These are phyloP conservation scores for Choristoneura rosaceana DNA, from an alignment of 2,888 invertebrate genomes.

Conservation along the genomic window DNA sequence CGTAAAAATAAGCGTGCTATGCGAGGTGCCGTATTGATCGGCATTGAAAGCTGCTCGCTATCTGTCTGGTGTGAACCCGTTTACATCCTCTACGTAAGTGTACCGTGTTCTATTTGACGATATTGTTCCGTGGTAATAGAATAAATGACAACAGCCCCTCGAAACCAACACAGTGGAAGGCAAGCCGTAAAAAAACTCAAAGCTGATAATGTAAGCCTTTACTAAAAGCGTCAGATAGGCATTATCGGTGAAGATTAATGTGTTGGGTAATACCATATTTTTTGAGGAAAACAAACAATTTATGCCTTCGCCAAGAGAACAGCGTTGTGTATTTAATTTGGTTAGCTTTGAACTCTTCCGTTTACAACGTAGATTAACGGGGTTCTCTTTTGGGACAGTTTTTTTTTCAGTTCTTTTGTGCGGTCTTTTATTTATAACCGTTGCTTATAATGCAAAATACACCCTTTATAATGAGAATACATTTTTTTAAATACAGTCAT, in stretches of 20 bases:
- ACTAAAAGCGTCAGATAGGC: not conserved
- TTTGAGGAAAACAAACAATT: slow-evolving; percentile 16
- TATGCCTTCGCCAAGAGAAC: slow-evolving; percentile 7
- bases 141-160: slow-evolving; percentile 23
- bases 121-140: slow-evolving; percentile 22
- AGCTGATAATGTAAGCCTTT: not conserved
- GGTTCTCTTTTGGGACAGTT: slow-evolving; percentile 2
- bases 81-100: slow-evolving; percentile 12
- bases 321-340: slow-evolving; percentile 15
- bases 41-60: slow-evolving; percentile 21
- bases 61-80: slow-evolving; percentile 34
- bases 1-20: not conserved
- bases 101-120: slow-evolving; percentile 27
- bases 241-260: slow-evolving; percentile 2
- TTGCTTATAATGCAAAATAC: slow-evolving; percentile 15
- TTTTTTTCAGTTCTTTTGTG: slow-evolving; percentile 9
- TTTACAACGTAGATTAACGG: slow-evolving; percentile 19
- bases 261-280: slow-evolving; percentile 5
- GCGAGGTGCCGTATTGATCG: slow-evolving; percentile 1
- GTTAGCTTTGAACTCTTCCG: slow-evolving; percentile 25
- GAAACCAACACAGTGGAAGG: slow-evolving; percentile 2
- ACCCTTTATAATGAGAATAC: not conserved
- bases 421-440: slow-evolving; percentile 10
- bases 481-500: not conserved
- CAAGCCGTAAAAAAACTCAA: slow-evolving; percentile 11